Evolutionary conservation across 2,888 invertebrate species (phyloP).

Genomic region (Napeogenes sylphis): DNA sequence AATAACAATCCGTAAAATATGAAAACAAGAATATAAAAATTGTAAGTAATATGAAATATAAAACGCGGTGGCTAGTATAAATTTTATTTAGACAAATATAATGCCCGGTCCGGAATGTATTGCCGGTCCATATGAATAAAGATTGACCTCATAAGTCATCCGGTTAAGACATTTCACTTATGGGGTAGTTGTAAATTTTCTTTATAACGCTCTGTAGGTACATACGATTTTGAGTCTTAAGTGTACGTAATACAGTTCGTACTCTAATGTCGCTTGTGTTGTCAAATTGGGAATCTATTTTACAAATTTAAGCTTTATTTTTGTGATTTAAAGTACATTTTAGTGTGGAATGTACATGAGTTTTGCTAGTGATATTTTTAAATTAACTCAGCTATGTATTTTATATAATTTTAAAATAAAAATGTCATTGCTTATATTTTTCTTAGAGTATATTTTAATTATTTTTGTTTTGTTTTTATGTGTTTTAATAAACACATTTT

Average conservation of each 20-base stretch:
- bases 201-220: constrained; percentile 30
- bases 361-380: background rate
- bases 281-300: background rate
- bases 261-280: constrained; percentile 2
- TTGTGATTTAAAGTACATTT: constrained; percentile 4
- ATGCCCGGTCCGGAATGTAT: constrained; percentile 37
- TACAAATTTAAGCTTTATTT: background rate
- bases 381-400: background rate
- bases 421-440: background rate
- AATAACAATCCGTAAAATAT: background rate
- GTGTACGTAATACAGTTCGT: background rate
- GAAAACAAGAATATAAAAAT: background rate
- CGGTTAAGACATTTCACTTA: constrained; percentile 60
- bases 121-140: constrained; percentile 54
- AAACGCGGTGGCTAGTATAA: constrained; percentile 28
- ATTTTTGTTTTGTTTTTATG: too few species aligned
- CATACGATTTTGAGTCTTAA: constrained; percentile 20
- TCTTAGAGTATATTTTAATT: background rate
- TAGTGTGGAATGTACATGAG: background rate
- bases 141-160: constrained; percentile 60
- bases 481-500: too few species aligned
- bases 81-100: constrained; percentile 58
- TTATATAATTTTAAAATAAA: background rate
- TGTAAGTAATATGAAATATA: background rate
- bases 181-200: constrained; percentile 63